Evolutionary conservation across 2,888 invertebrate species (phyloP), one percentile per base, ranked within the genome.

Genomic region (Nemotelus pantherinus): DNA sequence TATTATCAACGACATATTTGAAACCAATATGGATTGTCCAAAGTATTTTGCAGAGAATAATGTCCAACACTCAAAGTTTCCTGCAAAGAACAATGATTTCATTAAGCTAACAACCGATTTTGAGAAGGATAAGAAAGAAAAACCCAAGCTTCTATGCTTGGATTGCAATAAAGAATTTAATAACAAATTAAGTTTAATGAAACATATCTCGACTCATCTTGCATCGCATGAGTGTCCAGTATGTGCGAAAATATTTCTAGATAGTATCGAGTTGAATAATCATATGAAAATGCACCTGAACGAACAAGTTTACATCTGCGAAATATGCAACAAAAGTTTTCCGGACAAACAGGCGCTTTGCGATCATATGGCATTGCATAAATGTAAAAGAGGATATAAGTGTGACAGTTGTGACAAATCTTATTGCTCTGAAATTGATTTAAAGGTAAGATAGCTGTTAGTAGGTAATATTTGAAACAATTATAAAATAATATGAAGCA

Each of bases 121-220:
- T n/a, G 70, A 70, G 6, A 53, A 63, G 10, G 67, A 76, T 39
- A 68, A 71, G 43, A 72, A 48, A 68, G 75, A 63, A 48, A 67
- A 75, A 55, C 68, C 75, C 3, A 65, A 80, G 0, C 79, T 82
- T 63, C 80, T 81, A 7, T 85, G 85, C 72, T 80, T 80, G 2
- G 83, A 83, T 65, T 85, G 85, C 63, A 82, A 83, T 67, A 84
- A 84, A 9, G 84, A 84, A 76, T 85, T 85, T 7, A 1, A 25
- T 25, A 25, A 25, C 25, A 25, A 25, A 25, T 25, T 25, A 25
- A 25, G 25, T 25, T 25, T 25, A 25, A 25, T 25, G 25, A 25
- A 25, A 25, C 25, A 25, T 25, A 25, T 25, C 25, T 25, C 25
- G 25, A 25, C 25, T 0, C 25, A 25, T 25, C 25, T 25, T 25